phyloP scores from a whole-genome alignment of 2,113 vertebrate species.

The Orthonyx spaldingii region DNA sequence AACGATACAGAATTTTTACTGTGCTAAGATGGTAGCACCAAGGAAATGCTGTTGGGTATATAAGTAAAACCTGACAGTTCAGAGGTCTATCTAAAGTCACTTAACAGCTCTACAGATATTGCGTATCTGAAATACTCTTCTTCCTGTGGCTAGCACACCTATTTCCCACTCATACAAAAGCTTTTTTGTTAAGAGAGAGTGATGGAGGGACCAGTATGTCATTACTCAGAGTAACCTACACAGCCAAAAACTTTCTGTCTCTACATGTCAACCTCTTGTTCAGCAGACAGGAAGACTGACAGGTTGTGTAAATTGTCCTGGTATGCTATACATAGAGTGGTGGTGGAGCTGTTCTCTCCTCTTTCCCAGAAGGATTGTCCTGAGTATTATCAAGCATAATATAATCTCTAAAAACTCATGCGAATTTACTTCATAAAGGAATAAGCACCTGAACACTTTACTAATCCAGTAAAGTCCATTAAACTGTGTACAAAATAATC shows the following conservation, averaged over 20 bases:
- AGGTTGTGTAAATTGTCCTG: not conserved
- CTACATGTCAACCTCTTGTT: rapidly evolving
- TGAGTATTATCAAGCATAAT: not conserved
- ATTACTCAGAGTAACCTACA: not conserved
- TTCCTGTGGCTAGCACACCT: not conserved
- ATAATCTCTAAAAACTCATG: not conserved
- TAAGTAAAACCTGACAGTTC: not conserved
- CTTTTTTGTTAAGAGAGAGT: not conserved
- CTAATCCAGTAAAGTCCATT: not conserved
- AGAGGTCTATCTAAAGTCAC: not conserved
- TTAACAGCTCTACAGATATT: not conserved
- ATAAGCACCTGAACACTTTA: not conserved
- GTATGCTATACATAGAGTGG: not conserved
- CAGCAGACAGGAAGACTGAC: not conserved
- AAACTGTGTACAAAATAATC: not conserved
- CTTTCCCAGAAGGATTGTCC: not conserved
- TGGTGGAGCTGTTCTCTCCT: not conserved
- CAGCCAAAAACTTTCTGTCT: not conserved
- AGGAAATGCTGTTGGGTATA: not conserved
- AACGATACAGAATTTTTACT: not conserved
- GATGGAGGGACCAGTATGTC: not conserved
- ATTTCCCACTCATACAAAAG: not conserved
- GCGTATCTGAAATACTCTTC: not conserved
- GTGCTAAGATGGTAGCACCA: not conserved
- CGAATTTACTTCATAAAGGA: not conserved